phyloP scores from a whole-genome alignment of 2,113 vertebrate genomes.

The Gymnogyps californianus region DNA sequence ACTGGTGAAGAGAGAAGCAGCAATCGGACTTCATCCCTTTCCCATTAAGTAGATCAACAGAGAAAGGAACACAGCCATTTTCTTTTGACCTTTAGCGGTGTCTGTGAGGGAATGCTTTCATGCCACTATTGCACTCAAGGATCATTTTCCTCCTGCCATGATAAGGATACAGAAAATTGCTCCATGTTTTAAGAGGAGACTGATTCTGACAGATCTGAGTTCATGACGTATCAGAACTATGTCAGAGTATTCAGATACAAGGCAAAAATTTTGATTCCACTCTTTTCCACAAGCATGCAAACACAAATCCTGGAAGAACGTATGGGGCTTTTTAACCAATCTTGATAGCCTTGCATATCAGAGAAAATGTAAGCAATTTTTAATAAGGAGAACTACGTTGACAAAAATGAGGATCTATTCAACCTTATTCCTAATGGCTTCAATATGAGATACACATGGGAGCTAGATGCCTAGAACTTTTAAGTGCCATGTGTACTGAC shows the following conservation, averaged over 20 bases:
- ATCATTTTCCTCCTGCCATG: neutral
- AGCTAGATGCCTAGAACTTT: neutral
- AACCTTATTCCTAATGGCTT: neutral
- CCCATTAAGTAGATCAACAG: neutral
- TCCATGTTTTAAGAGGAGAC: neutral
- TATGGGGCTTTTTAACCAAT: neutral
- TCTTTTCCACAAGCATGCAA: neutral
- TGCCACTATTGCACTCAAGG: neutral
- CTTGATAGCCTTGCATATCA: neutral
- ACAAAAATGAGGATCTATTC: neutral
- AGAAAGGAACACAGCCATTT: neutral
- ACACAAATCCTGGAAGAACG: neutral
- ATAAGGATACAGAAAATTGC: neutral
- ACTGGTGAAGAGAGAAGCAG: neutral
- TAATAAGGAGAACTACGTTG: neutral
- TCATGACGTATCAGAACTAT: neutral
- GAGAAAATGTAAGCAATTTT: neutral
- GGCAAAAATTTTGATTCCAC: neutral
- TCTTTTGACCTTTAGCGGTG: neutral
- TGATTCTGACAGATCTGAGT: neutral
- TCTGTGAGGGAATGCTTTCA: neutral
- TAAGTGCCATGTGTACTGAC: neutral
- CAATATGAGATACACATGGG: neutral
- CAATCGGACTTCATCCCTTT: neutral
- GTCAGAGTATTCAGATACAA: neutral